Conservation (phyloP, 2,797 vertebrate species). For the Telmatherina bonti region DNA sequence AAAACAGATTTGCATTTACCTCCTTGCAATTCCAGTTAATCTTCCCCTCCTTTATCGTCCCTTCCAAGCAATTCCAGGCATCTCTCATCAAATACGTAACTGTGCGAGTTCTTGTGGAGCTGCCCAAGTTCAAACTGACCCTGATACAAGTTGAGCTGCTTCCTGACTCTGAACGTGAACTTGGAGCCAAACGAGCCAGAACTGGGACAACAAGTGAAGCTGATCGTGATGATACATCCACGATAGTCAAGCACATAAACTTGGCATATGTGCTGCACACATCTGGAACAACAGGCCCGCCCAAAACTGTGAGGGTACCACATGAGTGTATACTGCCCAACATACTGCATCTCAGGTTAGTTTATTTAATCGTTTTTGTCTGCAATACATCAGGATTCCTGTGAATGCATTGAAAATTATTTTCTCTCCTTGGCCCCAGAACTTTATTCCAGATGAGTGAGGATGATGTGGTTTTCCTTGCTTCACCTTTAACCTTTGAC, state of each 20-base stretch:
- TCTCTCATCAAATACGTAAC: conserved; percentile 66
- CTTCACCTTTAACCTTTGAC: conserved; percentile 96
- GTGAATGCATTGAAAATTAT: background rate
- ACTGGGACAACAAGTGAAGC: background rate
- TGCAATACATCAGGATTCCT: background rate
- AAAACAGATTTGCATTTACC: background rate
- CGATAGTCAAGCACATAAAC: conserved; percentile 49
- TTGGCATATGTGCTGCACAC: conserved; percentile 94
- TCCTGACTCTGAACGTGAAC: conserved; percentile 16
- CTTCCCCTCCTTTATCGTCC: conserved; percentile 28
- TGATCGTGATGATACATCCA: conserved; percentile 4
- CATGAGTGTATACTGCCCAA: conserved; percentile 94
- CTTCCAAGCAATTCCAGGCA: conserved; percentile 84
- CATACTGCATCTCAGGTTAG: conserved; percentile 88
- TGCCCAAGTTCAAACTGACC: conserved; percentile 82
- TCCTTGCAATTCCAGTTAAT: background rate
- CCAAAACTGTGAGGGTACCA: conserved; percentile 93
- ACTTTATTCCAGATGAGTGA: conserved; percentile 87
- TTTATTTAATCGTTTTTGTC: background rate
- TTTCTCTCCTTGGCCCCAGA: conserved; percentile 68
- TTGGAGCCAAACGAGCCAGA: background rate
- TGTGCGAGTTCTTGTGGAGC: conserved; percentile 61
- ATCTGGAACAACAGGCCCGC: conserved; percentile 93
- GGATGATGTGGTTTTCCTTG: conserved; percentile 90
- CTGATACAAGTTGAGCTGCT: conserved; percentile 75